These are phyloP conservation scores for Aphidius ervi DNA, from an alignment of 1,140 invertebrate species.

Conservation along the genomic window DNA sequence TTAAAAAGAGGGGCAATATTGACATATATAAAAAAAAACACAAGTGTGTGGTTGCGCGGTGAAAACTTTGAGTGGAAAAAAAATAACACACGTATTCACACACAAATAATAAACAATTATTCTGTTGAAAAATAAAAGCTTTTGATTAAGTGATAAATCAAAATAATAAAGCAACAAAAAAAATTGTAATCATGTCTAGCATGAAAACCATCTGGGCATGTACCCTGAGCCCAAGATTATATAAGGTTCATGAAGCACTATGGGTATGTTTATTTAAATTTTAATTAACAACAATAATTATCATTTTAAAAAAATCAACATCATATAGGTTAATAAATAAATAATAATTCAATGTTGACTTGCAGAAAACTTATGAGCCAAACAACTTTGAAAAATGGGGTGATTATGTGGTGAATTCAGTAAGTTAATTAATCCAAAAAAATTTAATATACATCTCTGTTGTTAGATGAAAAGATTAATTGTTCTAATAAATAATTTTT, in stretches of 20 bases:
- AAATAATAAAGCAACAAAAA: not conserved
- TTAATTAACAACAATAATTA: not conserved
- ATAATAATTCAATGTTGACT: constrained; percentile 10
- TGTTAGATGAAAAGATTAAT: constrained; percentile 5
- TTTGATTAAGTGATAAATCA: not conserved
- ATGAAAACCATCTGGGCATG: constrained; percentile 48
- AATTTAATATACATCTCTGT: not conserved
- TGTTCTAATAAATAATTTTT: constrained; percentile 11
- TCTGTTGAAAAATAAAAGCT: not conserved
- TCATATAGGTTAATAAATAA: constrained; percentile 21
- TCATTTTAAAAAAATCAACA: constrained; percentile 16
- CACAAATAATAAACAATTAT: constrained; percentile 1
- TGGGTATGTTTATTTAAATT: constrained; percentile 29
- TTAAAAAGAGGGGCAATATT: too few species aligned
- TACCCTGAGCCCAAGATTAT: constrained; percentile 62
- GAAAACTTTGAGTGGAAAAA: not conserved
- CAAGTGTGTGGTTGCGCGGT: constrained; percentile 7
- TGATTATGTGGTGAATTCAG: constrained; percentile 67
- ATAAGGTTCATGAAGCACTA: constrained; percentile 59
- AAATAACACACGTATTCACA: not conserved
- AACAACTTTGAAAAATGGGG: constrained; percentile 64
- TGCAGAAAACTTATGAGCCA: constrained; percentile 62
- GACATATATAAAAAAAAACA: not conserved
- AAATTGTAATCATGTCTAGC: constrained; percentile 11
- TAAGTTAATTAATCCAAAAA: constrained; percentile 42